Base-by-base conservation (phyloP, 2,797 vertebrate species). In the Darevskia mixta region DNA sequence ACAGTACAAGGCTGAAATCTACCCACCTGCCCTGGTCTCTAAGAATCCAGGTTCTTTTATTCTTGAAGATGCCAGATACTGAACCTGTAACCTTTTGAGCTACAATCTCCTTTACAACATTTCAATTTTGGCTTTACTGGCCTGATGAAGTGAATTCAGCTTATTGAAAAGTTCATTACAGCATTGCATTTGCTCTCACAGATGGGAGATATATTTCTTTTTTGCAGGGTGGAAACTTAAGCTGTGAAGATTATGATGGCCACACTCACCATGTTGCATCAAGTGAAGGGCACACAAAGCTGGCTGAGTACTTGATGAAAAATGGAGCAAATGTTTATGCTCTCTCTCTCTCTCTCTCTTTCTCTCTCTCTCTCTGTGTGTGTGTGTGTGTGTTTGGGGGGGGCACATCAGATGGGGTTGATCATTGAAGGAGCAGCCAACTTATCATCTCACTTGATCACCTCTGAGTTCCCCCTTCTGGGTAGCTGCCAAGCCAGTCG, bases 261-360 rank as follows among this genome's bases (percentile, higher is more conserved):
- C 97, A 98, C 13, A 99, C 98, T 1, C 98, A 98, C 96, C 99
- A 99, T 32, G 88, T 97, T 10, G 98, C 98, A 0, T 96, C 97
- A 43, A 97, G 97, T 2, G 98, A 98, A 92, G 99, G 99, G 17
- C 98, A 98, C 18, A 82, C 97, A 0, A 92, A 94, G 8, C 90
- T 96, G 41, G 98, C 98, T 75, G 79, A 98, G 91, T 98, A 98
- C 94, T 97, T 99, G 41, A 96, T 99, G 91, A 93, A 29, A 79
- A 95, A 97, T 10, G 98, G 98, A 0, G 97, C 97, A 6, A 98
- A 97, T 0, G 97, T 98, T 85, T 96, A 98, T 10, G 96, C 98
- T 76, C 75, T 41, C 13, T 25, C n/a, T n/a, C n/a, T n/a, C n/a
- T n/a, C n/a, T n/a, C n/a, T n/a, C n/a, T n/a, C n/a, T n/a, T n/a